Base-by-base conservation (phyloP, 2,113 vertebrate species). In the Menura novaehollandiae region DNA sequence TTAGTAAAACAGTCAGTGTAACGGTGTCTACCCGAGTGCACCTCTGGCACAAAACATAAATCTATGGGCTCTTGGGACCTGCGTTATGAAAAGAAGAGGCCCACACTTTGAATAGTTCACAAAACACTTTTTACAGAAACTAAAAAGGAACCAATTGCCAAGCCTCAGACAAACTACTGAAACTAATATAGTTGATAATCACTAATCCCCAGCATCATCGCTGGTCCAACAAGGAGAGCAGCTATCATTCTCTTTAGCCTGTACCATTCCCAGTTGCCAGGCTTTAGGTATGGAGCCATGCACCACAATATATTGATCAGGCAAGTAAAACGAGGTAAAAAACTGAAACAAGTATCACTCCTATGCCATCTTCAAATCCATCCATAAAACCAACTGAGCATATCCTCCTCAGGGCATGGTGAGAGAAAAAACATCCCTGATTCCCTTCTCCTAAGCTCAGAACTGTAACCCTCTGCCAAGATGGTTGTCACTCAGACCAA, bases 211-310 rank as follows among this genome's bases (percentile, higher is more conserved):
- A 71, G 73, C 47, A 75, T 41, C 30, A 39, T 12, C 55, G 10
- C 69, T 11, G 18, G 8, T 58, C 35, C 44, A 59, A 44, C 44
- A n/a, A 0, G 0, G 30, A 23, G 4, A 52, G 22, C 56, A 67
- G 60, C 17, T 75, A 32, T 62, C n/a, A 16, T 43, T 86, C 30
- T 67, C 37, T 64, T 83, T 23, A 76, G 21, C 33, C 14, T 78
- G 23, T 63, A 27, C 27, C 1, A 63, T 84, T 95, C 71, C 39
- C 26, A 51, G 15, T 35, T 78, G 47, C 37, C 56, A 89, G 64
- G 39, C 13, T 64, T 73, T 41, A 55, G 35, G 13, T 53, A 23
- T 7, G 46, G 37, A 78, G 39, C 11, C 2, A 1, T 27, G 30
- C 13, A 43, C 15, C 15, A 24, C 28, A 63, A 18, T n/a, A 33